Conservation (phyloP, 1,140 invertebrate genomes). For the Medauroidea extradentata region DNA sequence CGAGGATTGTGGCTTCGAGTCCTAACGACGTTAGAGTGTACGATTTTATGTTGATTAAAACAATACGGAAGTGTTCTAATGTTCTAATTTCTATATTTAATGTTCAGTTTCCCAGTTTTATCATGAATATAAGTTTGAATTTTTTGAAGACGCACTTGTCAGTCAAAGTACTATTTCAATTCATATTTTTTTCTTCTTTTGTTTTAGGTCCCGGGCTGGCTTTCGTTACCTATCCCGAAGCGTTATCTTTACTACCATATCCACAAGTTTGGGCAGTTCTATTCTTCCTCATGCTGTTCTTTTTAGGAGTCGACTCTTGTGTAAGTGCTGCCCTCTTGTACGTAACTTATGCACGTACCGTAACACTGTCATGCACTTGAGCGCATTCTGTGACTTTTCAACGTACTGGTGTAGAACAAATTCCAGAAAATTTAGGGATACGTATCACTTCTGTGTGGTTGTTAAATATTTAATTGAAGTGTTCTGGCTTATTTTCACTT, state of each 20-base stretch:
- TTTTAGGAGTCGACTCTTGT: slow-evolving; percentile 65
- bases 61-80: no score
- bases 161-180: no score
- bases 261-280: slow-evolving; percentile 73
- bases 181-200: slow-evolving; percentile 10
- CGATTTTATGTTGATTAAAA: no score
- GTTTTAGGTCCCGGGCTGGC: slow-evolving; percentile 67
- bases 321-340: slow-evolving; percentile 36
- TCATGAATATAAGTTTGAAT: no score
- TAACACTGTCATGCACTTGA: neutral
- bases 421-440: neutral
- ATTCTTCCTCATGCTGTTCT: slow-evolving; percentile 82
- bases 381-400: neutral
- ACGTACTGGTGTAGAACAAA: neutral
- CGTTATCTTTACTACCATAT: slow-evolving; percentile 69
- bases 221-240: slow-evolving; percentile 78
- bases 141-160: no score
- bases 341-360: no score
- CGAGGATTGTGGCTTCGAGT: no score
- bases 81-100: no score
- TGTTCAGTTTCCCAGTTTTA: no score
- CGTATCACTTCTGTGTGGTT: neutral
- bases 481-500: no score
- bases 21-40: no score
- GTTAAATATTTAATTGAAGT: neutral